These are phyloP conservation scores for Acropternis orthonyx DNA, from an alignment of 2,797 vertebrate genomes.

Conservation along the genomic window DNA sequence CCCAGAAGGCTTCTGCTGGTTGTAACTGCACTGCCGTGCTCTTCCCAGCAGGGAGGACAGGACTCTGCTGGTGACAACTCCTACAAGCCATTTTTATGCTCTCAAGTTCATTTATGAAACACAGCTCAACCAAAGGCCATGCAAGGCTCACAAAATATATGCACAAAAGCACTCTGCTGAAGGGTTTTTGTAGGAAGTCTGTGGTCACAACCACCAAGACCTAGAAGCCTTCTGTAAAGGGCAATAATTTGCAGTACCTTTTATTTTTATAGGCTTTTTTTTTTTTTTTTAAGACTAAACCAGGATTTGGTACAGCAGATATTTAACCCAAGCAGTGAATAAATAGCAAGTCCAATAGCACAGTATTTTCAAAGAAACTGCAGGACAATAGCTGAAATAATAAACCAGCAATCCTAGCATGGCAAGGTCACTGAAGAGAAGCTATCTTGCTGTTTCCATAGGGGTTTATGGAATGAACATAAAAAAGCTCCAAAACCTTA, in stretches of 20 bases:
- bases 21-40: background rate
- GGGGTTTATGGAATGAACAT: background rate
- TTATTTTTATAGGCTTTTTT: background rate
- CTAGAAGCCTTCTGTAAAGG: background rate
- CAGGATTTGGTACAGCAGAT: background rate
- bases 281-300: background rate
- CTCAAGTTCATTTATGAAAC: background rate
- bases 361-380: background rate
- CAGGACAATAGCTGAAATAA: background rate
- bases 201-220: background rate
- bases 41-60: background rate
- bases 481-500: accelerated
- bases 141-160: background rate
- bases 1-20: background rate
- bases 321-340: background rate
- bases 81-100: background rate
- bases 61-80: background rate
- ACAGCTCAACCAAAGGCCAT: background rate
- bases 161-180: background rate
- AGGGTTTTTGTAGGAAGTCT: background rate
- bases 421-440: background rate
- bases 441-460: background rate
- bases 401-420: background rate
- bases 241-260: background rate
- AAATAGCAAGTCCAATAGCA: background rate